Base-by-base conservation (phyloP, 2,797 vertebrate species). In the Dromococcyx pavoninus region DNA sequence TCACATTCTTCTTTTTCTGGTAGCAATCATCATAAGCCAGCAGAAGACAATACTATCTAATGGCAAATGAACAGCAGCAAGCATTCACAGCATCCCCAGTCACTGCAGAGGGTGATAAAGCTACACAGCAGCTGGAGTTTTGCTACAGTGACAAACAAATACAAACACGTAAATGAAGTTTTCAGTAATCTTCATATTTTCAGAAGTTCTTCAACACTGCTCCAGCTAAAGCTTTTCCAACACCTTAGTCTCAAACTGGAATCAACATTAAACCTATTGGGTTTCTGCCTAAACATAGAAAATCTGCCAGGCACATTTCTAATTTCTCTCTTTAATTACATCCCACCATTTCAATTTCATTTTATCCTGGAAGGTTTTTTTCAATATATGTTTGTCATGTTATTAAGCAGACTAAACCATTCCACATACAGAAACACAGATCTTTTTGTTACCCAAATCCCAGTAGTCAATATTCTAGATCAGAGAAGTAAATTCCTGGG, bases 241-340 rank as follows among this genome's bases (percentile, higher is more conserved):
- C 84, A 89, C 74, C 89, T 95, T 32, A 28, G 13, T 93, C 95
- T 95, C 19, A 6, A 97, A 94, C 84, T 86, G 95, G 72, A 95
- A 95, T 94, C 79, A 92, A 79, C 94, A 95, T 82, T 91, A 93
- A 95, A 76, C 6, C 46, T 94, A 96, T 93, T n/a, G 1, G 4
- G 18, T 96, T 96, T 93, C 91, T 95, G 94, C 48, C 27, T 72
- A 97, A 66, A 77, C 58, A 60, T 17, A 85, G 58, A 71, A 95
- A 94, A 94, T 84, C 44, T 43, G 53, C 92, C 73, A 62, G 66
- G 58, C 53, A 83, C 86, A 93, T 89, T 90, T 87, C 74, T 81
- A 88, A 87, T 89, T 95, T 95, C 43, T 67, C 60, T 84, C 19
- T 94, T 87, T 96, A 95, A 94, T 92, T 88, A 86, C 60, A 67